Base-by-base conservation (phyloP, 2,888 invertebrate species). In the Tineola bisselliella region DNA sequence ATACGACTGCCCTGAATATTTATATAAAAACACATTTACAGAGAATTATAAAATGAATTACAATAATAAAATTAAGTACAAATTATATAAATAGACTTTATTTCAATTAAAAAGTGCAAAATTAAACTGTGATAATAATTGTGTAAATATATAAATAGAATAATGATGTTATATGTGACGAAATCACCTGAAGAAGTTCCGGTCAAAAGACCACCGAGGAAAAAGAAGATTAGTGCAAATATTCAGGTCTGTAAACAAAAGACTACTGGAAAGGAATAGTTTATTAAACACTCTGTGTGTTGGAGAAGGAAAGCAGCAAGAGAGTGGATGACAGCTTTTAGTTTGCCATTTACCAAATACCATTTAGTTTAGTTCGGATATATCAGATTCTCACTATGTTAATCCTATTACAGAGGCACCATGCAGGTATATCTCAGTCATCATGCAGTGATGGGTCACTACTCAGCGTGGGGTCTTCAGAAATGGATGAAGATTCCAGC, bases 381-480 rank as follows among this genome's bases (percentile, higher is more conserved):
- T n/a, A n/a, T n/a, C n/a, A n/a, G n/a, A n/a, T n/a, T n/a, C n/a
- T n/a, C n/a, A n/a, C n/a, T n/a, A n/a, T n/a, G n/a, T 25, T 15
- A 44, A 44, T 48, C 65, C 64, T 13, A 63, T 66, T 66, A 8
- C 79, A 84, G 86, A 76, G 86, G 72, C 84, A 86, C 75, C 84
- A 82, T 75, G 84, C 84, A 61, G 86, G 84, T 64, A 87, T 87
- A 68, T 88, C 88, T 63, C 88, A 88, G 75, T 89, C 89, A 62
- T 89, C 91, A 19, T 91, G 91, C 81, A 93, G 93, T 83, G 92
- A 93, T 79, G 92, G 92, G 67, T 93, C 92, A 65, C 87, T 94
- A 68, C 90, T 93, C 78, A 94, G 94, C 81, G 92, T 94, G 84
- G 93, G 91, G 68, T 92, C 92, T 76, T 92, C 92, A 17, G 93